These are phyloP conservation scores for Epizoanthus illoricatus DNA, from an alignment of 92 coral and sea anemone species.

Conservation along the genomic window DNA sequence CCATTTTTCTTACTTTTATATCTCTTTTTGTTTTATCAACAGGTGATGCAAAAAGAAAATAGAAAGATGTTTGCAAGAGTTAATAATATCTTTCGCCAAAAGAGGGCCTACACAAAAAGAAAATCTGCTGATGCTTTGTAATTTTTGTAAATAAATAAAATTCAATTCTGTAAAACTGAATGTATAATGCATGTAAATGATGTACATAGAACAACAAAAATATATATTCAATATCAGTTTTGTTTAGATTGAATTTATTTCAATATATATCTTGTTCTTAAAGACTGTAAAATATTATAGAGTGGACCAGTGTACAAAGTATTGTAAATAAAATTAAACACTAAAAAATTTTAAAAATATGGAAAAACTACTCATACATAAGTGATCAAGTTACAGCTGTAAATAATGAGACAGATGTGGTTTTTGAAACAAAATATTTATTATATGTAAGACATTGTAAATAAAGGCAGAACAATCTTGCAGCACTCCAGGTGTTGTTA, in stretches of 20 bases:
- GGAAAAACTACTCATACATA: background rate
- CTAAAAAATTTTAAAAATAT: too few species aligned
- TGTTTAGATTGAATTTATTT: too few species aligned
- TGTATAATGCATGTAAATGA: background rate
- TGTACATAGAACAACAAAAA: background rate
- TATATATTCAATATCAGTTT: background rate
- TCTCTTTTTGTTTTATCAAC: background rate
- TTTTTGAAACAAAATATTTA: background rate
- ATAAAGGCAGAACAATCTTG: background rate
- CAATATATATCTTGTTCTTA: too few species aligned
- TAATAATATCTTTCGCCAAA: background rate
- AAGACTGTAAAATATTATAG: too few species aligned
- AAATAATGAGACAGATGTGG: background rate
- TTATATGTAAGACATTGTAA: background rate
- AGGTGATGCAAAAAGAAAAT: slow-evolving; percentile 2
- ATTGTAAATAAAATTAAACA: too few species aligned
- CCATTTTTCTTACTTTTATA: too few species aligned
- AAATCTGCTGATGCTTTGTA: background rate
- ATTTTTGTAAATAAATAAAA: background rate
- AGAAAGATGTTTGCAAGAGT: slow-evolving; percentile 15
- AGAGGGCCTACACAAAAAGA: slow-evolving; percentile 14
- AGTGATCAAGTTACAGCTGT: background rate
- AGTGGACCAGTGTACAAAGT: too few species aligned
- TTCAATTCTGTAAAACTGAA: background rate
- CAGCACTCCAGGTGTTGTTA: background rate